Conservation (phyloP, 2,113 vertebrate genomes). For the Heterocephalus glaber region DNA sequence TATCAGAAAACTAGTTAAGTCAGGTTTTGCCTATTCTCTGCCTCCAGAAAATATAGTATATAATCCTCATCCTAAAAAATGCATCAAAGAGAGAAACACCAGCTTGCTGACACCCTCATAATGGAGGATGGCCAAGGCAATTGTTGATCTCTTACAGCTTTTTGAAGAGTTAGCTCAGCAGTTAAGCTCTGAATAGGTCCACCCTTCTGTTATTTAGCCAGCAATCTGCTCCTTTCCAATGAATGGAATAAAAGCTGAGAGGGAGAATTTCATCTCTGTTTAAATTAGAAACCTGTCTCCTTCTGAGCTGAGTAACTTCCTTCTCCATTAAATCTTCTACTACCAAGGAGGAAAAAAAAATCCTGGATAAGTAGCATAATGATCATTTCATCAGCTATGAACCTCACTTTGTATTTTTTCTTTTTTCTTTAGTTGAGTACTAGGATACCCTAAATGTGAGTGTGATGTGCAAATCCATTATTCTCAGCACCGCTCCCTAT, state of each 20-base stretch:
- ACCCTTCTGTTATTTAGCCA: conserved; percentile 79
- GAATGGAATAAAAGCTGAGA: conserved; percentile 71
- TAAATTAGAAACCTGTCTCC: conserved; percentile 73
- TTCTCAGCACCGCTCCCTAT: conserved; percentile 64
- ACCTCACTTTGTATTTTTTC: neutral
- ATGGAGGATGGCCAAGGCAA: conserved; percentile 77
- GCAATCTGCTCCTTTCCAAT: conserved; percentile 77
- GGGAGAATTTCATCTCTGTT: conserved; percentile 72
- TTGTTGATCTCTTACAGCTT: conserved; percentile 78
- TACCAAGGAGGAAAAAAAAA: neutral
- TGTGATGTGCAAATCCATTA: conserved; percentile 40
- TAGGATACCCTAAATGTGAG: neutral
- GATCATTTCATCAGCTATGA: neutral
- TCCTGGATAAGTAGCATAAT: neutral
- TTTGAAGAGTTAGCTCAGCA: conserved; percentile 75
- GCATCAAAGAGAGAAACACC: conserved; percentile 67
- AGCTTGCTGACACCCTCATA: conserved; percentile 74
- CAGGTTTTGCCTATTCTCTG: conserved; percentile 29
- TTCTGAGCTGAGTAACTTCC: conserved; percentile 31
- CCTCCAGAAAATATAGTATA: conserved; percentile 45
- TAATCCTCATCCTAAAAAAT: conserved; percentile 62
- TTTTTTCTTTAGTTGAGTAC: neutral
- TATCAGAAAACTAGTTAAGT: conserved; percentile 51
- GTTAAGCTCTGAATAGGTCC: conserved; percentile 74
- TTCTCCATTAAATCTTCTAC: conserved; percentile 43